phyloP scores from a whole-genome alignment of 2,797 vertebrate species.

The Chrysocyon brachyurus region DNA sequence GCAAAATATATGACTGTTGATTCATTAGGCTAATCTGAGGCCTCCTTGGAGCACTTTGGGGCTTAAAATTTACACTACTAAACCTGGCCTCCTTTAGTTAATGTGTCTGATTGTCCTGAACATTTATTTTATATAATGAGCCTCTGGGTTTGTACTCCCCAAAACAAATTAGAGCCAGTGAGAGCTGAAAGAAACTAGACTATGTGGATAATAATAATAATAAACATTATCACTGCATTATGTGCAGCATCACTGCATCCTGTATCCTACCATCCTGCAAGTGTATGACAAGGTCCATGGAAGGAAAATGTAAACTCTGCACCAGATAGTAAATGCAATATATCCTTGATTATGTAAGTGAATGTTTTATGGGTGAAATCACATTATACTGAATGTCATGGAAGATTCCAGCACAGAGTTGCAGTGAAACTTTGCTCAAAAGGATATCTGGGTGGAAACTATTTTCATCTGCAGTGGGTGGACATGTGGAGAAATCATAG shows the following conservation, averaged over 20 bases:
- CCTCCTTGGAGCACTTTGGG: slow-evolving; percentile 6
- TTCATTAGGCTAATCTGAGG: slow-evolving; percentile 62
- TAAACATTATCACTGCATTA: not conserved
- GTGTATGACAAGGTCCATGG: not conserved
- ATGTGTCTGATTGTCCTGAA: not conserved
- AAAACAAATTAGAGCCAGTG: slow-evolving; percentile 45
- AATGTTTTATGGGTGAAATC: not conserved
- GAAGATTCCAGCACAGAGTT: not conserved
- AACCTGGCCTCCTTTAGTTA: slow-evolving; percentile 35
- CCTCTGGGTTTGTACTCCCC: slow-evolving; percentile 29
- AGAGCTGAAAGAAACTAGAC: slow-evolving; percentile 8
- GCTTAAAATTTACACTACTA: slow-evolving; percentile 55
- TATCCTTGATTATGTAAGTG: slow-evolving; percentile 10
- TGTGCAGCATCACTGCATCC: not conserved
- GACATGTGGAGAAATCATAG: not conserved
- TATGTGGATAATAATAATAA: not conserved
- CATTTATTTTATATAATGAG: slow-evolving; percentile 62
- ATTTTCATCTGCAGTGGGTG: not conserved
- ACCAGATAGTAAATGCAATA: not conserved
- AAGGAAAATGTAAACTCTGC: not conserved
- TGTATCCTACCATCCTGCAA: not conserved
- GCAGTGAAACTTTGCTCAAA: slow-evolving; percentile 25
- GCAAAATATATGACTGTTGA: slow-evolving; percentile 46
- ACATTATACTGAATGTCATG: not conserved
- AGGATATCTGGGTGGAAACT: not conserved